Percentiles rank a stretch among this genome's conserved stretches.
phyloP scores from a whole-genome alignment of 2,113 vertebrate genomes.

The Campylomormyrus numenius region DNA sequence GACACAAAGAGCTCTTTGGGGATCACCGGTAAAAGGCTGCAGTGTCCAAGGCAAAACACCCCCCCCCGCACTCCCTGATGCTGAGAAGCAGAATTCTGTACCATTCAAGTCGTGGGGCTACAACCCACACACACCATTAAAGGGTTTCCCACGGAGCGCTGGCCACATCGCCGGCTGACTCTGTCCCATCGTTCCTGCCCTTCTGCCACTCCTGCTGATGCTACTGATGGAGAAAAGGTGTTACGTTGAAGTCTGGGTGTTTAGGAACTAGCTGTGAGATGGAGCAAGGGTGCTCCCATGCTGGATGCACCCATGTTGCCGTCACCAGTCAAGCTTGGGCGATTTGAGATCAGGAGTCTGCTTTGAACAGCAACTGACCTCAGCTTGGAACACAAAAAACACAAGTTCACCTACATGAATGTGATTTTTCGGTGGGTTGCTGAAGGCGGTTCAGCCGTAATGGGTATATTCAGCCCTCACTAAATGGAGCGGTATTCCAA shows the following conservation, averaged over 20 bases:
- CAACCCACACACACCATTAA: not conserved
- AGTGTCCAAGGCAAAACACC: not conserved
- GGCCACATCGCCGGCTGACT: not conserved
- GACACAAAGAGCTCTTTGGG: slow-evolving; percentile 3
- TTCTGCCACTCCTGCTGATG: not conserved
- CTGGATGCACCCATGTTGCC: not conserved
- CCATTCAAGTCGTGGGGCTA: not conserved
- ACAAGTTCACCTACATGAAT: not conserved
- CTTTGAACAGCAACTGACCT: not conserved
- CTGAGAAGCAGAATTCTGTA: not conserved
- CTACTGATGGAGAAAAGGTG: not conserved
- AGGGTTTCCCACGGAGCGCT: not conserved
- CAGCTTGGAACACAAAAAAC: not conserved
- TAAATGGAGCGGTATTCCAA: not conserved
- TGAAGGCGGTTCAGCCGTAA: not conserved
- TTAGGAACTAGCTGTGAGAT: not conserved
- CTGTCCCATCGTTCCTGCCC: not conserved
- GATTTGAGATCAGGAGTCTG: not conserved
- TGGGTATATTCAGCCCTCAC: not conserved
- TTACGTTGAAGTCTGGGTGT: not conserved
- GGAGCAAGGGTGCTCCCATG: not conserved
- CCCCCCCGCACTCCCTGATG: not conserved
- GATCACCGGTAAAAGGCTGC: not conserved
- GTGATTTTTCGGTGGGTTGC: not conserved
- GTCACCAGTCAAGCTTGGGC: not conserved